Percentiles rank a stretch among this genome's conserved stretches.
phyloP scores from a whole-genome alignment of 2,888 invertebrate genomes.

The Carterocephalus palaemon region DNA sequence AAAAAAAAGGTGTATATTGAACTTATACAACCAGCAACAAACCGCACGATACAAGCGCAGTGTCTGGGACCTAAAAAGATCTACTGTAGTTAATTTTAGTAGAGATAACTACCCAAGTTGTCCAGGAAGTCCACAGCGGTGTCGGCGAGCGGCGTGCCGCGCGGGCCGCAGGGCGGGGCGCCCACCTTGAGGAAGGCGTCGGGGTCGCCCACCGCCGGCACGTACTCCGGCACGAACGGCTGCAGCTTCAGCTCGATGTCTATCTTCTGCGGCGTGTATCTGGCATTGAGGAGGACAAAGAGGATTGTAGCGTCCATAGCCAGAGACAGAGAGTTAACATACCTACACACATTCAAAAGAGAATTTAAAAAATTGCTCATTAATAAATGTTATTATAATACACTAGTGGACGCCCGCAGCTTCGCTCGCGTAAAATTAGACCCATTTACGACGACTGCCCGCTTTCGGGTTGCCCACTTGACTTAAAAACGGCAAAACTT shows the following conservation, averaged over 20 bases:
- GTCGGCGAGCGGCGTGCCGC: constrained; percentile 50
- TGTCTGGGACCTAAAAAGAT: too few relatives aligned
- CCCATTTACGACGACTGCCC: too few relatives aligned
- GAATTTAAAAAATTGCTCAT: too few relatives aligned
- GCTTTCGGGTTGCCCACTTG: too few relatives aligned
- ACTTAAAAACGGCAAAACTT: too few relatives aligned
- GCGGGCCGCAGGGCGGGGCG: constrained; percentile 83
- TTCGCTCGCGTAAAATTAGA: too few relatives aligned
- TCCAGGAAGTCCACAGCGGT: constrained; percentile 78
- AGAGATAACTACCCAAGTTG: constrained; percentile 56
- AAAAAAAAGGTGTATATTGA: too few relatives aligned
- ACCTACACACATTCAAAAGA: not conserved
- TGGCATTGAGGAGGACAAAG: constrained; percentile 49
- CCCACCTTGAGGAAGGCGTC: constrained; percentile 97
- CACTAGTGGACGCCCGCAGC: too few relatives aligned
- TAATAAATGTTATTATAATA: too few relatives aligned
- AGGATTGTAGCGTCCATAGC: too few relatives aligned
- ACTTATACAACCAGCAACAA: not conserved
- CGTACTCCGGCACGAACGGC: constrained; percentile 97
- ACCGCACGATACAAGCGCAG: too few relatives aligned
- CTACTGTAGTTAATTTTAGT: not conserved
- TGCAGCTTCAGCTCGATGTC: constrained; percentile 93
- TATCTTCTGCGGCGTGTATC: constrained; percentile 95
- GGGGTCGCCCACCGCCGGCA: constrained; percentile 98
- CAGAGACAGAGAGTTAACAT: too few relatives aligned